A percentile compares a stretch with the other conserved stretches of the same genome.
phyloP scores from a whole-genome alignment of 2,888 invertebrate genomes.

The Dioctria linearis region DNA sequence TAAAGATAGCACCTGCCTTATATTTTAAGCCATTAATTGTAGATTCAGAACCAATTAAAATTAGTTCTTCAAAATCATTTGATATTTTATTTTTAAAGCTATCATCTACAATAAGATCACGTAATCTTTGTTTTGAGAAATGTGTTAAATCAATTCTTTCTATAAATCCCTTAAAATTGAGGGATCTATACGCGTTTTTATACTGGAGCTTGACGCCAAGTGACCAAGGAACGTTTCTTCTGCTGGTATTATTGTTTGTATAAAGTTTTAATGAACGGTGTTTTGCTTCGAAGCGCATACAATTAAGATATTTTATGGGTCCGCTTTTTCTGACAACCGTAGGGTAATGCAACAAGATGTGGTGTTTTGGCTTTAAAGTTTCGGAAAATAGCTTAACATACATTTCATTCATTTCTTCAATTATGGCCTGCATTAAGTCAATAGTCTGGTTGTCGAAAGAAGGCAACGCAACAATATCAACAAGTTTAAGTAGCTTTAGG shows the following conservation, averaged over 20 bases:
- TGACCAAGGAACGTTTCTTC: neutral
- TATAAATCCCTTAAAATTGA: neutral
- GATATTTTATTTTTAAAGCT: neutral
- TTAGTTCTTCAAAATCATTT: conserved; percentile 3
- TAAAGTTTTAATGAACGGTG: conserved; percentile 1
- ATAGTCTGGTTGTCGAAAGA: conserved; percentile 4
- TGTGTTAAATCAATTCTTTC: conserved; percentile 1
- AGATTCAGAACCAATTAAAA: neutral
- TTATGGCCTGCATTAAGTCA: neutral
- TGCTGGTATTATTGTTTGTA: neutral
- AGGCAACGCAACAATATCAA: neutral
- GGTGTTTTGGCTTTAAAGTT: neutral
- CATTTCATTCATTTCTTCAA: conserved; percentile 6
- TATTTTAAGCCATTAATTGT: neutral
- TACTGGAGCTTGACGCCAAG: neutral
- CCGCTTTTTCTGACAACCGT: neutral
- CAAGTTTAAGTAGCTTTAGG: neutral
- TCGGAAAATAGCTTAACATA: neutral
- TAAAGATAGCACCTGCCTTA: neutral
- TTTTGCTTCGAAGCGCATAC: neutral
- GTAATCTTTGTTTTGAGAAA: neutral
- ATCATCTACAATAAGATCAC: neutral
- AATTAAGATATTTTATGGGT: conserved; percentile 1
- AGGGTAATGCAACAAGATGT: neutral
- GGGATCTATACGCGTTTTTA: neutral